These are phyloP conservation scores for Nyleta sp. DNA, from an alignment of 2,888 invertebrate genomes.

Conservation along the genomic window DNA sequence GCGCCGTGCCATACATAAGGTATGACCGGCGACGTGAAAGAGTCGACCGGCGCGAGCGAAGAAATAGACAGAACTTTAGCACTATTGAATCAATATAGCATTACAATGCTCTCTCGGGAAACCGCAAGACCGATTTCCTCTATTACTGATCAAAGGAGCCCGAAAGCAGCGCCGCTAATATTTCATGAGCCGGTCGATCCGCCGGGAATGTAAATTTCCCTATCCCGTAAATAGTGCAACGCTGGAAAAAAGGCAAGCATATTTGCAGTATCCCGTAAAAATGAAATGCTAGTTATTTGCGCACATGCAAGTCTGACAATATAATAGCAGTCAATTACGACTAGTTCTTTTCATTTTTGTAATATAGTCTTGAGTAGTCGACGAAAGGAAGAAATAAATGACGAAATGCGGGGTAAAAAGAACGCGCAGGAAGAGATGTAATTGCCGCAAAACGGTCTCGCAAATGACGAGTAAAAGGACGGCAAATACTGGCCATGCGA, in stretches of 20 bases:
- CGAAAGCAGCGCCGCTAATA: constrained; percentile 57
- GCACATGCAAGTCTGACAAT: constrained; percentile 39
- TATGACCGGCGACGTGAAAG: constrained; percentile 75
- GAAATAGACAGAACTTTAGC: constrained; percentile 58
- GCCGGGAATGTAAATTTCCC: constrained; percentile 47
- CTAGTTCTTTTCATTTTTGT: constrained; percentile 41
- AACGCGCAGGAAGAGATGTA: constrained; percentile 49
- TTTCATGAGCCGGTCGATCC: constrained; percentile 56
- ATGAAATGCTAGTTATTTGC: constrained; percentile 50
- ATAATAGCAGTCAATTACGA: constrained; percentile 50
- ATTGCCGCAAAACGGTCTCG: constrained; percentile 45
- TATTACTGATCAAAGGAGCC: constrained; percentile 78
- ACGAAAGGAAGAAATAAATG: constrained; percentile 60
- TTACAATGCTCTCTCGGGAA: constrained; percentile 64
- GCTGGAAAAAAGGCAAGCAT: constrained; percentile 5
- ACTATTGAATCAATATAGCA: constrained; percentile 73
- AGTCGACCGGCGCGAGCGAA: constrained; percentile 56
- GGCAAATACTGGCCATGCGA: constrained; percentile 22
- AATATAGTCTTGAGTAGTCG: constrained; percentile 34
- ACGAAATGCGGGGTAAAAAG: constrained; percentile 46
- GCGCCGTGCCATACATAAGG: constrained; percentile 79
- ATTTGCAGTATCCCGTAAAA: constrained; percentile 25
- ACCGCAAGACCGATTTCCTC: constrained; percentile 76
- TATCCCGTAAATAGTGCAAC: constrained; percentile 14
- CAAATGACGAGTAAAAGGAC: constrained; percentile 34